These are phyloP conservation scores for Nymphicus hollandicus DNA, from an alignment of 2,113 vertebrate species.

Conservation along the genomic window DNA sequence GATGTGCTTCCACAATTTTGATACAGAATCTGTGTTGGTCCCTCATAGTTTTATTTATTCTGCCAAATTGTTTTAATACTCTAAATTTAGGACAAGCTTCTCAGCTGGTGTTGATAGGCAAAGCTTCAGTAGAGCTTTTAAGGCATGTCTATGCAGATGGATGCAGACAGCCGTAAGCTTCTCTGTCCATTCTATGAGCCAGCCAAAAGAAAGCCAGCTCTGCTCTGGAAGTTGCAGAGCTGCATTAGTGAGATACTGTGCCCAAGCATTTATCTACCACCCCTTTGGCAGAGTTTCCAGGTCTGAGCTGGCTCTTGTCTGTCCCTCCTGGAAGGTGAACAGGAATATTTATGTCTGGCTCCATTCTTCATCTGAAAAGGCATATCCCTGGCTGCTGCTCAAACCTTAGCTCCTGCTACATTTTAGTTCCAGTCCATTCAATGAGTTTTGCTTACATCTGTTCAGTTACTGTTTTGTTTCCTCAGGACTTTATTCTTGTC, in stretches of 20 bases:
- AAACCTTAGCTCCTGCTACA: background rate
- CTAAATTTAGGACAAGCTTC: background rate
- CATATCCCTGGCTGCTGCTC: background rate
- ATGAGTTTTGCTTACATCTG: background rate
- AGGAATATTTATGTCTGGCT: background rate
- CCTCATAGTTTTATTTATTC: background rate
- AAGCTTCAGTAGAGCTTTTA: background rate
- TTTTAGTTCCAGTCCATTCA: background rate
- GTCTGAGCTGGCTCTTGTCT: background rate
- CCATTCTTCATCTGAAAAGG: background rate
- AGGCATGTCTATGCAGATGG: slow-evolving; percentile 6
- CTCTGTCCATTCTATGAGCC: background rate
- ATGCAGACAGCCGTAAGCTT: background rate
- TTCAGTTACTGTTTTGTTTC: background rate
- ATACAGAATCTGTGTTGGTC: background rate
- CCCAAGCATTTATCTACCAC: background rate
- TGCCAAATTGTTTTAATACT: slow-evolving; percentile 36
- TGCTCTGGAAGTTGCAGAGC: background rate
- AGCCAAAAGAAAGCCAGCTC: background rate
- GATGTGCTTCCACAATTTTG: background rate
- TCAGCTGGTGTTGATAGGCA: slow-evolving; percentile 8
- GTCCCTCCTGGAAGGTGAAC: background rate
- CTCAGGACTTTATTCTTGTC: background rate
- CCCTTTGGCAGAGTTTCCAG: background rate
- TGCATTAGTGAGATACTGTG: background rate